Evolutionary conservation across 2,113 vertebrate species (phyloP), one percentile per base, ranked within the genome.

Genomic region (zebrafish (Danio rerio)): DNA sequence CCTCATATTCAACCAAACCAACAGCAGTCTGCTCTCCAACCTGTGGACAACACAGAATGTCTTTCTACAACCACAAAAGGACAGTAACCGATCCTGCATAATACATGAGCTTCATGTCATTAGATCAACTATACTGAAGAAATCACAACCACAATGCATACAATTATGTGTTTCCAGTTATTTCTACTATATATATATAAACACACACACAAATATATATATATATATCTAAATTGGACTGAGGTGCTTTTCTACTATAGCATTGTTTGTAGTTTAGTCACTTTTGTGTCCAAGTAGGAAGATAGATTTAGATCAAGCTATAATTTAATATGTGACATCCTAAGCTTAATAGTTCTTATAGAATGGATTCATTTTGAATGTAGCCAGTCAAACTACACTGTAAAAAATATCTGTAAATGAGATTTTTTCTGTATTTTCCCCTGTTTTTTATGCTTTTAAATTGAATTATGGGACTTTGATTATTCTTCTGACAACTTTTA

Each of bases 191-290:
- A 43, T 58, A 74, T 56, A 31, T 31, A 31, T 31, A 31, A 2
- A 31, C 31, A 31, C 31, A 31, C 31, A 31, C 3, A 31, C 31
- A 31, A 1, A 31, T 2, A 31, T 31, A 31, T 31, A 12, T 12
- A 45, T 43, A 66, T 43, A 49, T 69, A 2, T 12, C 49, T 69
- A 31, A 58, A 45, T 76, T 52, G 6, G 9, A 55, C 49, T 18
- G 50, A 79, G 74, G 82, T 81, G 85, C 85, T 86, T 86, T 86
- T 78, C 74, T 79, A 86, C 49, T 78, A 13, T 5, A 3, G 8
- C 45, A 84, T 83, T 68, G 18, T 83, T 75, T 68, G 59, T 58
- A 50, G 66, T 81, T 82, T 76, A 79, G 81, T 86, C 58, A 53
- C 55, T 71, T 81, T 76, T 55, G 52, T 80, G 74, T 86, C 52